Conservation (phyloP, 64 coral and sea anemone species). For the Montipora sp. region DNA sequence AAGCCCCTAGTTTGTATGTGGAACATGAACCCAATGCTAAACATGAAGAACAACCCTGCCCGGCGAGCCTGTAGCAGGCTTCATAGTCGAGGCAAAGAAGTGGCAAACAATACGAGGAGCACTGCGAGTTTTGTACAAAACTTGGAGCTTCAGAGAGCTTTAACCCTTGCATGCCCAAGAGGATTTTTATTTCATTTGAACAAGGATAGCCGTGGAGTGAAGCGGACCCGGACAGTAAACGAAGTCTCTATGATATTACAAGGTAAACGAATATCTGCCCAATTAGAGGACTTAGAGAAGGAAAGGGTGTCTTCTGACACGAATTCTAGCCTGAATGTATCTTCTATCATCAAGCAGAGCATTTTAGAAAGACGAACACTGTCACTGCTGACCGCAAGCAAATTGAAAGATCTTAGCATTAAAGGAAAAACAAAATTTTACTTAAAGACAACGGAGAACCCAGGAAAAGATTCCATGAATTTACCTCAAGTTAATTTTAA, state of each 20-base stretch:
- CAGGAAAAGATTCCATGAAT: not conserved
- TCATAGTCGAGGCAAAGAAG: not conserved
- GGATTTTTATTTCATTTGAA: constrained; percentile 42
- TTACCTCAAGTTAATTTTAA: not conserved
- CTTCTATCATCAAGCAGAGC: constrained; percentile 6
- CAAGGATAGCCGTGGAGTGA: not conserved
- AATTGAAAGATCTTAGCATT: not conserved
- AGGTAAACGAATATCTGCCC: not conserved
- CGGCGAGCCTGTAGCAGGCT: not conserved
- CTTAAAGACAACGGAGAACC: not conserved
- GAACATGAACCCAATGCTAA: too few relatives aligned
- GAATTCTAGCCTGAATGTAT: not conserved
- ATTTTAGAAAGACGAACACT: constrained; percentile 23
- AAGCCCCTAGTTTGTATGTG: too few relatives aligned
- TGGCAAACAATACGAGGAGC: not conserved
- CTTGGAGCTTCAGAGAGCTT: not conserved
- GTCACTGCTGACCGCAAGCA: not conserved
- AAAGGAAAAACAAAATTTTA: not conserved
- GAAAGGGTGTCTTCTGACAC: not conserved
- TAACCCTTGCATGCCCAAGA: constrained; percentile 21
- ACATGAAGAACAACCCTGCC: not conserved
- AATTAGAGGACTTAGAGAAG: not conserved
- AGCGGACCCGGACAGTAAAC: not conserved
- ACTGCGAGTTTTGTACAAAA: not conserved
- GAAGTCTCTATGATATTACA: not conserved